Base-by-base conservation (phyloP, 1,140 invertebrate genomes). In the Trichoplusia ni region DNA sequence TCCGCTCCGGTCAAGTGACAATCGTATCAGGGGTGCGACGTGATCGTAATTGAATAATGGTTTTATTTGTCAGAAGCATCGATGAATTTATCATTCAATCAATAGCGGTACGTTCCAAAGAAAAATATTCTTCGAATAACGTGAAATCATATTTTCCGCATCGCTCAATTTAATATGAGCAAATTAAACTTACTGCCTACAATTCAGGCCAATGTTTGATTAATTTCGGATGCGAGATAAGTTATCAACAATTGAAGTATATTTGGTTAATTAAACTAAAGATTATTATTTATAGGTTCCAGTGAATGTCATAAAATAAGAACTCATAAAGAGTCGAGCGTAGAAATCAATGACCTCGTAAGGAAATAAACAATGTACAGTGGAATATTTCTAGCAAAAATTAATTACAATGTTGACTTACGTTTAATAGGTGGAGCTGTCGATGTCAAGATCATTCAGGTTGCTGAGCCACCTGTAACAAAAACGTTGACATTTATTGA, bases 391-490 rank as follows among this genome's bases (percentile, higher is more conserved):
- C 56, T 31, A 21, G 33, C 14, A 21, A 69, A 46, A 23, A 29
- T 35, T 72, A 67, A 61, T 64, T 68, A 71, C 61, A 44, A 35
- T 35, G 51, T 40, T 37, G 25, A 81, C 83, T 89, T 75, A 89
- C 84, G 69, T 83, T 86, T 84, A 89, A 76, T 84, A 73, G 75
- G 76, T 77, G 77, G 75, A 84, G 73, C 73, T 71, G 71, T 79
- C 70, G 79, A 82, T 73, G 72, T 65, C 71, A 79, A 73, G 79
- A 70, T 81, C 78, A 86, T 86, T 83, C 79, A 87, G 83, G 73
- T 86, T 69, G 72, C 42, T 72, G 74, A 68, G 75, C 71, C 76
- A 82, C 82, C 84, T 85, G 74, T 38, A 75, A 81, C 75, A 80
- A 81, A 77, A 76, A 80, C 53, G 62, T 66, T 49, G 25, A 54